Base-by-base conservation (phyloP, 2,888 invertebrate species). In the Copidosoma aretas region DNA sequence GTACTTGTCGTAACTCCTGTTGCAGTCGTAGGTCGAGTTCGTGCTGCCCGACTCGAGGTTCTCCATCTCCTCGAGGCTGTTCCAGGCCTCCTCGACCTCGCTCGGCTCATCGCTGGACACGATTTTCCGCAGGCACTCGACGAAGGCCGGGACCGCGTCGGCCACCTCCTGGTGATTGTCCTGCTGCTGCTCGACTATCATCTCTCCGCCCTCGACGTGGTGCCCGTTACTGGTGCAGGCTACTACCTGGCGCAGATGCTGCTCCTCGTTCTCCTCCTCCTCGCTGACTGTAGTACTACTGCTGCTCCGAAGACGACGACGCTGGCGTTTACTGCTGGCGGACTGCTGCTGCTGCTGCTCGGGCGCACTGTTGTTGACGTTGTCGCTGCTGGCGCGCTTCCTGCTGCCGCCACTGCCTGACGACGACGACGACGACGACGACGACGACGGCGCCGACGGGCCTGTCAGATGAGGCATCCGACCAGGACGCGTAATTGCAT, bases 31-130 rank as follows among this genome's bases (percentile, higher is more conserved):
- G 8, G 39, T 59, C 17, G 46, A 61, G 43, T 60, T 46, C 10
- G 63, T 49, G 8, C 56, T 53, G 10, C 59, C 49, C 1, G 22
- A 52, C 52, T 74, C 64, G 15, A 76, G 65, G 68, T 81, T 81
- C 22, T 60, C 64, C 25, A 71, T 32, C 21, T 66, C 63, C 12
- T 60, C 57, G 8, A 71, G 21, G 1, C 21, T 54, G 12, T 46
- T 53, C 63, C 63, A 60, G 12, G 65, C 62, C n/a, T 46, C 14
- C 1, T 39, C 5, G 2, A 62, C 67, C 2, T 52, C 49, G 10
- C 3, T 19, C 0, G 24, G 25, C 10, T 64, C 41, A n/a, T 19
- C 12, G 25, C 49, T 41, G 0, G 12, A 14, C 12, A 64, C 54
- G 46, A 71, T 67, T 15, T 10, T 57, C 19, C n/a, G 43, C 12